Evolutionary conservation across 2,888 invertebrate species (phyloP).

Genomic region (Electrophaes corylata): DNA sequence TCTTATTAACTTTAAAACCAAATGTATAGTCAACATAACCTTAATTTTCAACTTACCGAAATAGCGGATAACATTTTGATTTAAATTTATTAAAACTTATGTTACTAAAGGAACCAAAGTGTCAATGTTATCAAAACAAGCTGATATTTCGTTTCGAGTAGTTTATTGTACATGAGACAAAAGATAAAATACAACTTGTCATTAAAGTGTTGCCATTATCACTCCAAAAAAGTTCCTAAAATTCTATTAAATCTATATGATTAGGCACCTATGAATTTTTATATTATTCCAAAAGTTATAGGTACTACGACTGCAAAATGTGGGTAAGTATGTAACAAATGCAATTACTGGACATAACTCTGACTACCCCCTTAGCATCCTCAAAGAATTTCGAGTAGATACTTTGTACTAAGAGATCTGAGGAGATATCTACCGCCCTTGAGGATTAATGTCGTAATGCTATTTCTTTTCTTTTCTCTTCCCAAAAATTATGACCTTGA

Average conservation of each 20-base stretch:
- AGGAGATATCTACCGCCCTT: too few species aligned
- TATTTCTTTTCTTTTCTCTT: too few species aligned
- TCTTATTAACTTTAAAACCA: not conserved
- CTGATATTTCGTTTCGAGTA: not conserved
- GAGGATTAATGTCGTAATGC: too few species aligned
- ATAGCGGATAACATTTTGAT: conserved; percentile 47
- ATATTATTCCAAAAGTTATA: too few species aligned
- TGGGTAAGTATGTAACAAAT: too few species aligned
- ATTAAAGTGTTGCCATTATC: conserved; percentile 40
- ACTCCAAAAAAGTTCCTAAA: not conserved
- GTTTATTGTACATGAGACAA: conserved; percentile 21
- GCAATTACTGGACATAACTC: too few species aligned
- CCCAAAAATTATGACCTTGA: too few species aligned
- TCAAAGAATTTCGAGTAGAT: too few species aligned
- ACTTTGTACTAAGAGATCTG: too few species aligned
- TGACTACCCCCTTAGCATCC: too few species aligned
- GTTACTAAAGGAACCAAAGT: not conserved
- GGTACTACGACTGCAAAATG: too few species aligned
- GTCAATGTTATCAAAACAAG: conserved; percentile 11
- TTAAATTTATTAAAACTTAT: not conserved
- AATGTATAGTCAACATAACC: not conserved
- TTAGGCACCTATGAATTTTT: too few species aligned
- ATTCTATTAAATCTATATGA: not conserved
- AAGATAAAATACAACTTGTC: conserved; percentile 11
- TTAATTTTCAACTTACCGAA: conserved; percentile 44